Base-by-base conservation (phyloP, 2,797 vertebrate genomes). In the Percopsis omiscomaycus region DNA sequence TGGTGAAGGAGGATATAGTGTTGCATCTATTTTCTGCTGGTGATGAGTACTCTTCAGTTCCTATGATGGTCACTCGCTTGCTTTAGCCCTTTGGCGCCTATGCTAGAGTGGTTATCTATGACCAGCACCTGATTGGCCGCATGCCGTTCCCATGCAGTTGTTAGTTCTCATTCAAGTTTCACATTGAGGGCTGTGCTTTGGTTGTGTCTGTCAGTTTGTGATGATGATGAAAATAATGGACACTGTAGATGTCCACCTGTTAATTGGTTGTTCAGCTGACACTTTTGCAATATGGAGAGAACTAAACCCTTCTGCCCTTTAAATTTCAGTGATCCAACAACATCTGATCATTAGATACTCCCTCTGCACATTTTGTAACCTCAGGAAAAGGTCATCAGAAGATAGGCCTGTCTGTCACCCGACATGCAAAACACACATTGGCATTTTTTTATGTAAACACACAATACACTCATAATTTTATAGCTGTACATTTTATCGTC, bases 21-120 rank as follows among this genome's bases (percentile, higher is more conserved):
- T 93, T 91, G 82, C 86, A 74, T 88, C 89, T 93, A 92, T 92
- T 93, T 93, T 93, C 87, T 91, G 84, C 82, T 79, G 59, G 83
- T 83, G 89, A 87, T 88, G 89, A 93, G 77, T 88, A 68, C 85
- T 84, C 89, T 74, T 61, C 84, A 87, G 81, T 85, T 89, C 71
- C 86, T 84, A 59, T 82, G 77, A 79, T 75, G 73, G 74, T 74
- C 60, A 61, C 69, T 83, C 79, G 77, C 70, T 75, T 55, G 50
- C 61, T 59, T 68, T 55, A 61, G 62, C 64, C 62, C 58, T 30
- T 59, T 78, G 73, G 69, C 68, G 57, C 72, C 59, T 52, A 29
- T 60, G 55, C 28, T 63, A 50, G 29, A 66, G 63, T 79, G 59
- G 82, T 61, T 80, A 84, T 85, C 70, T 61, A 15, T 16, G 53